Evolutionary conservation across 1,140 invertebrate species (phyloP).

Genomic region (Bombus confusus): DNA sequence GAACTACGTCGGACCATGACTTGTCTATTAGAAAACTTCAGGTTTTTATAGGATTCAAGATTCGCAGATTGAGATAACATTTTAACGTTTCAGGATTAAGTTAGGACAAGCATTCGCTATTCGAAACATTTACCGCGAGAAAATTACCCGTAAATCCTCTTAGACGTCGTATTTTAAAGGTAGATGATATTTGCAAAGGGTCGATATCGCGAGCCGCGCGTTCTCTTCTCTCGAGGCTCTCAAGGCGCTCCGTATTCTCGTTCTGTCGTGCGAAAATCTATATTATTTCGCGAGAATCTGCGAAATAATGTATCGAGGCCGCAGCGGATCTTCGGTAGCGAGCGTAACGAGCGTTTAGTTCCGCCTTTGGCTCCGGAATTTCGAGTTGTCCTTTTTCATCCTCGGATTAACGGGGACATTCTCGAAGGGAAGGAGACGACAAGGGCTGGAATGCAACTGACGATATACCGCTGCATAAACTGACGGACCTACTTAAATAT

Average conservation of each 20-base stretch:
- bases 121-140: neutral
- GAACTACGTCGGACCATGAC: no score
- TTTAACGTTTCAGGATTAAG: neutral
- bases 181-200: neutral
- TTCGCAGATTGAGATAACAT: neutral
- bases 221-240: no score
- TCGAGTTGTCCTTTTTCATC: constrained; percentile 23
- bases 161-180: neutral
- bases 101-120: neutral
- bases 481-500: neutral
- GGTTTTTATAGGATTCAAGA: no score
- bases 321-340: neutral
- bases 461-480: constrained; percentile 17
- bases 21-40: no score
- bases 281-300: constrained; percentile 5
- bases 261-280: constrained; percentile 19
- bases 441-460: constrained; percentile 11
- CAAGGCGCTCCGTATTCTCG: neutral
- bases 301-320: constrained; percentile 27
- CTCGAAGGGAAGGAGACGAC: constrained; percentile 12
- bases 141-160: neutral
- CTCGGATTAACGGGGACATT: constrained; percentile 35
- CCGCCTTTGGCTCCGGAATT: constrained; percentile 20
- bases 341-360: constrained; percentile 17
- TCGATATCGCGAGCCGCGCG: neutral